Evolutionary conservation across 2,888 invertebrate genomes (phyloP), one percentile per base, ranked within the genome.

Genomic region (Aphidius colemani): DNA sequence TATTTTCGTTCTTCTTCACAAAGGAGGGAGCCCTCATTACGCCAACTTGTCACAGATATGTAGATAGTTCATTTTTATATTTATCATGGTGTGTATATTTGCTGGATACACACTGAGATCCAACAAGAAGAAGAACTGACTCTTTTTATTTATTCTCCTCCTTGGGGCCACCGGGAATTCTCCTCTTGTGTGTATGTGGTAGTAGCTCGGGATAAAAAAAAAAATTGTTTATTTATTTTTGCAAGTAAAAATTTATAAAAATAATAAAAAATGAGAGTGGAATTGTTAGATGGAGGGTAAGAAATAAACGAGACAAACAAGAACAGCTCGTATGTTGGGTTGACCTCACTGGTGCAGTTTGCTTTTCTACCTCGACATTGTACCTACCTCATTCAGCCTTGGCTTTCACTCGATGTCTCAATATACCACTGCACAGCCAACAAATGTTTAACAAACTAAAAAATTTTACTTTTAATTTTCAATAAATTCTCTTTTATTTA

Each of bases 11-110:
- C 71, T 67, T 70, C 70, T 70, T 69, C 67, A 66, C 73, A 72
- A 72, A 73, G 72, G 5, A 72, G 72, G 72, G 70, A 72, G 72
- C 71, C 76, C 76, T 77, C 77, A 75, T 77, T 76, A 77, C 75
- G 74, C 75, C 75, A 77, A 77, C 76, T 77, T 76, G 76, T 76
- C 77, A 75, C 73, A 74, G 77, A 77, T 76, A 75, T 74, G 73
- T 69, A 72, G 74, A 74, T 75, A 74, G 71, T 70, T 71, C 18
- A 18, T 30, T 30, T 30, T 30, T 30, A 30, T 30, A 30, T 30
- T 0, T 5, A 13, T 13, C 13, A 13, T 13, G 13, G 13, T 13
- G 13, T 13, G 13, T 13, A 13, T 13, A 30, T 30, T 30, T 30
- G 30, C 30, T 30, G 30, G 5, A 30, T 5, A 30, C 30, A 30